These are phyloP conservation scores for Epinephelus cyanopodus DNA, from an alignment of 2,113 vertebrate species.

Conservation along the genomic window DNA sequence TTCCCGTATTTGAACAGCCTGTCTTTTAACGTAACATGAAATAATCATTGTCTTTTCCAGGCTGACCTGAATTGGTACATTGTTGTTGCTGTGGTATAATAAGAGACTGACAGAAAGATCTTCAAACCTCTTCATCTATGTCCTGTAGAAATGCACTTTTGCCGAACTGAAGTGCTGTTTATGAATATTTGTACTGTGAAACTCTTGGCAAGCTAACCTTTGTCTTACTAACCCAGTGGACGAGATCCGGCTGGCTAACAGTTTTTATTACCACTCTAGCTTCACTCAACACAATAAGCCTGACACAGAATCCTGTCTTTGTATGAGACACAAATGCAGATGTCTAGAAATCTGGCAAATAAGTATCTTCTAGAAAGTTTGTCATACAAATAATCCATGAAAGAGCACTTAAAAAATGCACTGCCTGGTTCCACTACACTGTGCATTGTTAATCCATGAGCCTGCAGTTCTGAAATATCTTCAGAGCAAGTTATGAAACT, in stretches of 20 bases:
- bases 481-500: not conserved
- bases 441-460: too few relatives aligned
- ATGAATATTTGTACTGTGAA: not conserved
- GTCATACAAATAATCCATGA: too few relatives aligned
- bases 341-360: too few relatives aligned
- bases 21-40: not conserved
- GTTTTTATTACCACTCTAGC: not conserved
- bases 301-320: not conserved
- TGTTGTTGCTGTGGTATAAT: not conserved
- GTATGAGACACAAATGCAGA: too few relatives aligned
- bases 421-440: too few relatives aligned
- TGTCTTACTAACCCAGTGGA: slow-evolving; percentile 27
- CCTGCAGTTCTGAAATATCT: too few relatives aligned
- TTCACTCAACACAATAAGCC: not conserved
- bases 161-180: not conserved
- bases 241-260: not conserved
- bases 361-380: too few relatives aligned
- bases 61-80: not conserved
- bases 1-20: not conserved
- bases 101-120: not conserved
- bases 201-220: not conserved
- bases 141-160: not conserved
- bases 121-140: not conserved
- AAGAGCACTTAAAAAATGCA: too few relatives aligned
- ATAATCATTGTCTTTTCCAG: not conserved